Conservation (phyloP, 2,888 invertebrate genomes). For the Emmelina monodactyla region DNA sequence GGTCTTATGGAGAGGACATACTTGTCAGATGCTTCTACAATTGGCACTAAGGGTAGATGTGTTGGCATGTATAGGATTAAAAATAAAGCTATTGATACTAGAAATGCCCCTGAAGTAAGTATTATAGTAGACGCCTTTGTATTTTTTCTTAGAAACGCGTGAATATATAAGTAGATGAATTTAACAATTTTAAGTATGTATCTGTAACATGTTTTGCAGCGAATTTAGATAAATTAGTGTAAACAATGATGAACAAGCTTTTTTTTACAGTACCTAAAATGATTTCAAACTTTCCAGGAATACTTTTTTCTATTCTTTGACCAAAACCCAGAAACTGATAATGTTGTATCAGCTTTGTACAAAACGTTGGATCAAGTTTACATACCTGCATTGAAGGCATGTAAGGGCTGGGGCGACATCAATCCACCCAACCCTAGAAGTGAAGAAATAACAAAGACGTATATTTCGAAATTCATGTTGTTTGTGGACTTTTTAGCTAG, state of each 20-base stretch:
- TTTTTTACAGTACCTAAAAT: background rate
- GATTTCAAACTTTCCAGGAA: conserved; percentile 33
- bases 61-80: conserved; percentile 74
- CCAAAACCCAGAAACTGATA: conserved; percentile 40
- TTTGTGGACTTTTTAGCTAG: conserved; percentile 53
- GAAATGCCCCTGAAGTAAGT: conserved; percentile 73
- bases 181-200: too few relatives aligned
- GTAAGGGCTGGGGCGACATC: conserved; percentile 49
- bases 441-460: conserved; percentile 36
- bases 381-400: conserved; percentile 35
- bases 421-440: conserved; percentile 56
- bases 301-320: conserved; percentile 38
- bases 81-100: conserved; percentile 67
- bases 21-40: conserved; percentile 67
- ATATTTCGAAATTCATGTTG: conserved; percentile 46
- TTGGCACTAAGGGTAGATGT: conserved; percentile 68
- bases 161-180: too few relatives aligned
- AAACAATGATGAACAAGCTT: too few relatives aligned
- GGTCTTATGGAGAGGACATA: conserved; percentile 63
- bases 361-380: conserved; percentile 36
- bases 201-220: too few relatives aligned
- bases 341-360: conserved; percentile 50
- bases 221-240: too few relatives aligned
- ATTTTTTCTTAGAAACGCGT: too few relatives aligned
- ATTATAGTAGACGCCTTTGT: too few relatives aligned